Evolutionary conservation across 2,797 vertebrate species (phyloP).

Genomic region (Eptatretus atami): DNA sequence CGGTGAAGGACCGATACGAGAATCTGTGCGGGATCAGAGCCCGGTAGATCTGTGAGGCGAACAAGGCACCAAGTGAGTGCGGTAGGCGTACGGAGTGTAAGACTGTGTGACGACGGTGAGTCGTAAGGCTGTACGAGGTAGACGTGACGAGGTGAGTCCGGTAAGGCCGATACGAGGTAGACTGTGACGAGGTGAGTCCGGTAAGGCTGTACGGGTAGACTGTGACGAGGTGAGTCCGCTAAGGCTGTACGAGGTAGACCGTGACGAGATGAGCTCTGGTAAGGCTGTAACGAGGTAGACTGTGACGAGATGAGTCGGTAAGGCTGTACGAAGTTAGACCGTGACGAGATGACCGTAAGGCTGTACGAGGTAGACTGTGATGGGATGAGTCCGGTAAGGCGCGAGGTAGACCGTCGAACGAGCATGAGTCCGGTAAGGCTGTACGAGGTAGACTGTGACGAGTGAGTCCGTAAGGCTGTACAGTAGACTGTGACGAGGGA

Average conservation of each 20-base stretch:
- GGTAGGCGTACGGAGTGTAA: neutral
- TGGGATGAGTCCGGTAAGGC: no score
- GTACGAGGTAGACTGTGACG: neutral
- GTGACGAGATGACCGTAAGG: no score
- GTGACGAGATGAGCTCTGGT: neutral
- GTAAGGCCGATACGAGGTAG: neutral
- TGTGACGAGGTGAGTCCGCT: neutral
- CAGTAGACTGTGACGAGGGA: no score
- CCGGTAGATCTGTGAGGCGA: neutral
- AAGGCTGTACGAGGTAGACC: no score
- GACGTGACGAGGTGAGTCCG: neutral
- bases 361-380: neutral
- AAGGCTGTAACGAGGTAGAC: neutral
- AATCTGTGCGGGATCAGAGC: no score
- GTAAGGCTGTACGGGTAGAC: neutral
- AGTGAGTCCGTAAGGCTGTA: no score
- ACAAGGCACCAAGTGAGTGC: neutral
- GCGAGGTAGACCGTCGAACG: no score
- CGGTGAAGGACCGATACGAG: no score
- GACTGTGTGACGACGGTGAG: neutral
- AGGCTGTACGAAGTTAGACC: no score
- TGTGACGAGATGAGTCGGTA: no score
- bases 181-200: neutral
- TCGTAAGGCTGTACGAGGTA: neutral
- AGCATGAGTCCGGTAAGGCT: no score